Evolutionary conservation across 2,888 invertebrate genomes (phyloP).

Genomic region (Watsonalla cultraria): DNA sequence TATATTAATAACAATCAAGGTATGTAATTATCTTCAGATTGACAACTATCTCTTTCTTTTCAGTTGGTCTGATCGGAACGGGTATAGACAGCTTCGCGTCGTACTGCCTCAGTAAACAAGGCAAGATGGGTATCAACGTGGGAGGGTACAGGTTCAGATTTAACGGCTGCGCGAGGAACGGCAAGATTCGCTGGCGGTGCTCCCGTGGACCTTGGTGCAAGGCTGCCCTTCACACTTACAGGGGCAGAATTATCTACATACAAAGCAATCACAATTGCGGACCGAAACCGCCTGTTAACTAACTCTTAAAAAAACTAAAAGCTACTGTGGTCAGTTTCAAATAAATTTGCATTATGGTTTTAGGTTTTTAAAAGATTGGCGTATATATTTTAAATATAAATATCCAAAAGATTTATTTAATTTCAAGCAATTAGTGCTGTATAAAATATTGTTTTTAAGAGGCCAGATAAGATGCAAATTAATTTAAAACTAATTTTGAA

Average conservation of each 20-base stretch:
- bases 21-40: not conserved
- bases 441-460: too few relatives aligned
- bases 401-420: too few relatives aligned
- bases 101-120: constrained; percentile 73
- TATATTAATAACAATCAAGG: not conserved
- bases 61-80: constrained; percentile 62
- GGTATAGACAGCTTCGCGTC: constrained; percentile 66
- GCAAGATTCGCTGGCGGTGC: constrained; percentile 71
- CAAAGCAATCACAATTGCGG: constrained; percentile 70
- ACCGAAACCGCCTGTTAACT: constrained; percentile 51
- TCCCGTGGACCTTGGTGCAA: constrained; percentile 73
- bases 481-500: too few relatives aligned
- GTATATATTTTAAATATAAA: too few relatives aligned
- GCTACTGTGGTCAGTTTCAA: too few relatives aligned
- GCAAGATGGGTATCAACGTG: constrained; percentile 73
- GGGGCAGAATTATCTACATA: constrained; percentile 67
- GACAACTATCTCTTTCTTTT: constrained; percentile 9
- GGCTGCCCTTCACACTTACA: constrained; percentile 67
- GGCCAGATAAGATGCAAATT: too few relatives aligned
- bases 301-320: not conserved
- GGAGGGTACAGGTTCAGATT: constrained; percentile 70
- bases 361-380: too few relatives aligned
- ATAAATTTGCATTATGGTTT: too few relatives aligned
- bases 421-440: too few relatives aligned
- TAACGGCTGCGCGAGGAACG: constrained; percentile 69